These are phyloP conservation scores for Sebastolobus altivelis DNA, from an alignment of 2,797 vertebrate genomes.

Conservation along the genomic window DNA sequence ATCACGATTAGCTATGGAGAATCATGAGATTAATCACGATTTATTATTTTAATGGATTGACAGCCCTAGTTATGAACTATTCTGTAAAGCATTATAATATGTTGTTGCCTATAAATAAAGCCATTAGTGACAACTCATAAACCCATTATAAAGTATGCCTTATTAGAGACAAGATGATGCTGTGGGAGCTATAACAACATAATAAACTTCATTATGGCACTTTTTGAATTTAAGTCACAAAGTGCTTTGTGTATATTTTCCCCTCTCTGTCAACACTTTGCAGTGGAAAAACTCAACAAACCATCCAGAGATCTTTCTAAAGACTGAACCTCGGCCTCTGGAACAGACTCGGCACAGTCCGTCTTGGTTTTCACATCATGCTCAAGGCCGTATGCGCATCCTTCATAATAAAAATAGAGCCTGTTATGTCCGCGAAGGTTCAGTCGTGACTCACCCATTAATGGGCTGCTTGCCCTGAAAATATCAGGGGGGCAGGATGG, in stretches of 20 bases:
- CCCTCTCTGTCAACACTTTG: background rate
- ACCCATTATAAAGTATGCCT: background rate
- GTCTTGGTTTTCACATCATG: constrained; percentile 28
- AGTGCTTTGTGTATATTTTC: background rate
- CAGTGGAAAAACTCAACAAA: background rate
- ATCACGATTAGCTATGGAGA: no score
- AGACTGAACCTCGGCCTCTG: background rate
- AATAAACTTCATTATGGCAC: constrained; percentile 4
- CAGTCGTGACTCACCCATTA: constrained; percentile 43
- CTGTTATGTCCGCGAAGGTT: constrained; percentile 42
- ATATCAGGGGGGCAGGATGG: background rate
- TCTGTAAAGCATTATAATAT: background rate
- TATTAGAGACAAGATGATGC: background rate
- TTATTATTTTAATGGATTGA: no score
- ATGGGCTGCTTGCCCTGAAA: constrained; percentile 28
- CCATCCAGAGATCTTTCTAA: background rate
- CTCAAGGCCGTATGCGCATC: constrained; percentile 25
- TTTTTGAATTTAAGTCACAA: background rate
- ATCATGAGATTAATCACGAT: no score
- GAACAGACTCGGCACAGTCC: background rate
- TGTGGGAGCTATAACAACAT: background rate
- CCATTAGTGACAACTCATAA: background rate
- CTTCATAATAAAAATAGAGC: constrained; percentile 33
- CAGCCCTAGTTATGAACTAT: background rate
- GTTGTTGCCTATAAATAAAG: background rate